Conservation (phyloP, 2,888 invertebrate genomes). For the Epirrita christyi region DNA sequence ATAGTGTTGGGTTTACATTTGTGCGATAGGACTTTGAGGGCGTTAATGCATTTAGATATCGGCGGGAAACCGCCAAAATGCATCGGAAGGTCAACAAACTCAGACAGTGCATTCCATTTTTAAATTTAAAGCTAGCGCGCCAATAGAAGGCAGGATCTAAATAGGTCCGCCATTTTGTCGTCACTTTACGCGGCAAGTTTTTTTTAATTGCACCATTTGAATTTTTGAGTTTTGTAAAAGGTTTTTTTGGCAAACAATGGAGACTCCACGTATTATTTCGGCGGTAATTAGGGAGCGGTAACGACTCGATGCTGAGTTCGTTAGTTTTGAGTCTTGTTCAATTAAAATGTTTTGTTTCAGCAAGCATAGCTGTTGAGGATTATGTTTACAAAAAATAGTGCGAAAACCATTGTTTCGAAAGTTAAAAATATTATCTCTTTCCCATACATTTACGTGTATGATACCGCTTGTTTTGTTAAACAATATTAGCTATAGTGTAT, state of each 20-base stretch:
- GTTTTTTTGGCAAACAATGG: conserved; percentile 73
- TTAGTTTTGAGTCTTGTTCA: conserved; percentile 46
- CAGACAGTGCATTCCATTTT: conserved; percentile 84
- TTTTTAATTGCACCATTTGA: conserved; percentile 66
- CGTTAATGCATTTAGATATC: conserved; percentile 61
- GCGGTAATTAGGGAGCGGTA: conserved; percentile 77
- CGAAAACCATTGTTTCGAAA: no score
- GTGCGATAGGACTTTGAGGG: conserved; percentile 38
- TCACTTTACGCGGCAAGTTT: conserved; percentile 71
- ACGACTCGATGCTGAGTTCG: conserved; percentile 56
- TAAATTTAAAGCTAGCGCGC: conserved; percentile 81
- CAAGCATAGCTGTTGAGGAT: conserved; percentile 14
- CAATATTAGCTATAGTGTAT: no score
- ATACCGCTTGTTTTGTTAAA: no score
- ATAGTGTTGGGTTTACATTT: conserved; percentile 52
- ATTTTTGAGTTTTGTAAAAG: conserved; percentile 64
- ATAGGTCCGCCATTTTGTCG: conserved; percentile 81
- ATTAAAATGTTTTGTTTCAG: conserved; percentile 35
- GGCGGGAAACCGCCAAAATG: conserved; percentile 78
- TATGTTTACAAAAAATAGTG: conserved; percentile 32
- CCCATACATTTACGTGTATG: no score
- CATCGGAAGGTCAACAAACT: conserved; percentile 83
- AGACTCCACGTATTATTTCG: conserved; percentile 70
- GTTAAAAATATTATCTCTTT: no score
- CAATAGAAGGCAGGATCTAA: conserved; percentile 82